These are phyloP conservation scores for Epicauta chinensis DNA, from an alignment of 1,140 invertebrate genomes.

Conservation along the genomic window DNA sequence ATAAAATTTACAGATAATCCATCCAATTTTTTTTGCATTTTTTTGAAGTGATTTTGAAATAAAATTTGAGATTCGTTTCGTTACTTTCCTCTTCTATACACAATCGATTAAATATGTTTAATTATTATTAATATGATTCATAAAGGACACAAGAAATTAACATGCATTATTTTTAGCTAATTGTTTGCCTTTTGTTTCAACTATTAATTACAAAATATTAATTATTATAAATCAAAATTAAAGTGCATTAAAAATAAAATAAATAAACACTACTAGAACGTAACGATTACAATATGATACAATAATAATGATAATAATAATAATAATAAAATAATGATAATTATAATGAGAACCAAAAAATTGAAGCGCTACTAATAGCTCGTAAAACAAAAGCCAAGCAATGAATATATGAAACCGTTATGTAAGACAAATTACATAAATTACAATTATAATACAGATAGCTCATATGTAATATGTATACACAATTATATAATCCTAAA, in stretches of 20 bases:
- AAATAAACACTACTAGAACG: too few species aligned
- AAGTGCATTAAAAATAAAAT: too few species aligned
- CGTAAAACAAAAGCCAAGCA: conserved; percentile 33
- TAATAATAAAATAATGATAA: conserved; percentile 7
- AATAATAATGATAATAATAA: conserved; percentile 10
- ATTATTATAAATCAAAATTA: too few species aligned
- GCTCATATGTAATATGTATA: conserved; percentile 18
- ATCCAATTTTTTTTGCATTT: neutral
- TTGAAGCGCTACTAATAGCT: conserved; percentile 4
- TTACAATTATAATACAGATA: conserved; percentile 38
- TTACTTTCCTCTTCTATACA: neutral
- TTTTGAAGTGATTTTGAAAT: conserved; percentile 12
- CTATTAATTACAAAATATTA: neutral
- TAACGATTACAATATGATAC: neutral
- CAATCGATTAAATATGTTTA: conserved; percentile 3
- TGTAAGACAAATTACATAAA: conserved; percentile 33
- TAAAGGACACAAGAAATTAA: conserved; percentile 22
- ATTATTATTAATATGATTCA: conserved; percentile 8
- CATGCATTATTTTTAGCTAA: conserved; percentile 12
- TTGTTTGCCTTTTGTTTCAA: conserved; percentile 25
- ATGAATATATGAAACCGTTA: conserved; percentile 16
- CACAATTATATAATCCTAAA: conserved; percentile 25
- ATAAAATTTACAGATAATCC: conserved; percentile 3
- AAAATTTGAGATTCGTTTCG: conserved; percentile 26
- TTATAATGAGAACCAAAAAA: neutral